A percentile compares a stretch with the other conserved stretches of the same genome.
Conservation (phyloP, 2,888 invertebrate species). For the Andrena flavipes region DNA sequence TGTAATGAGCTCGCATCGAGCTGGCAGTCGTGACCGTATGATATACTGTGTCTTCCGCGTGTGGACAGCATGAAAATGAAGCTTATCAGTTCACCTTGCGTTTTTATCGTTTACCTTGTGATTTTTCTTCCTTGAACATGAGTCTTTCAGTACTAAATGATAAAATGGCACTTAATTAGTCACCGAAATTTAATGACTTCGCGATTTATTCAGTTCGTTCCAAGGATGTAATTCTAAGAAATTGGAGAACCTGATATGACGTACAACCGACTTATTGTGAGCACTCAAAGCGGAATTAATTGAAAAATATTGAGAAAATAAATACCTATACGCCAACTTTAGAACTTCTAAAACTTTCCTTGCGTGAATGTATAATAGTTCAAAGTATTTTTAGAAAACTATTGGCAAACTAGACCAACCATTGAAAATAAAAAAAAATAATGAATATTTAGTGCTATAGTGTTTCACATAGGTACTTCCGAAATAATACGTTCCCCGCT, state of each 20-base stretch:
- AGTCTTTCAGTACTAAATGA: background rate
- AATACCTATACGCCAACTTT: background rate
- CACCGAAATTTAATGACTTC: background rate
- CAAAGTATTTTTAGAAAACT: background rate
- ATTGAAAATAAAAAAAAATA: background rate
- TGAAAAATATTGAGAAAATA: too few species aligned
- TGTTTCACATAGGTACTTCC: too few species aligned
- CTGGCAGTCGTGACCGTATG: conserved; percentile 12
- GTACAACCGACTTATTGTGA: too few species aligned
- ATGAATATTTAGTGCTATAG: too few species aligned
- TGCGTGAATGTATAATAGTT: background rate
- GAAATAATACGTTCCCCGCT: background rate
- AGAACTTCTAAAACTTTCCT: background rate
- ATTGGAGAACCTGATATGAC: too few species aligned
- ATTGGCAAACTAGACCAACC: background rate
- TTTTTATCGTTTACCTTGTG: background rate
- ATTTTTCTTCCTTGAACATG: background rate
- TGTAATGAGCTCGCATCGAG: conserved; percentile 41
- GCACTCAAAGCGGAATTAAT: too few species aligned
- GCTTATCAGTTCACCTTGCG: conserved; percentile 20
- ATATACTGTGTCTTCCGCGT: conserved; percentile 47
- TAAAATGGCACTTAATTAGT: background rate
- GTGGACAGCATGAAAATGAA: conserved; percentile 45
- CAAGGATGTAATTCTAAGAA: too few species aligned
- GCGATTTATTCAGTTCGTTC: too few species aligned